phyloP scores from a whole-genome alignment of 1,140 invertebrate species.

The Chrysomallon squamiferum region DNA sequence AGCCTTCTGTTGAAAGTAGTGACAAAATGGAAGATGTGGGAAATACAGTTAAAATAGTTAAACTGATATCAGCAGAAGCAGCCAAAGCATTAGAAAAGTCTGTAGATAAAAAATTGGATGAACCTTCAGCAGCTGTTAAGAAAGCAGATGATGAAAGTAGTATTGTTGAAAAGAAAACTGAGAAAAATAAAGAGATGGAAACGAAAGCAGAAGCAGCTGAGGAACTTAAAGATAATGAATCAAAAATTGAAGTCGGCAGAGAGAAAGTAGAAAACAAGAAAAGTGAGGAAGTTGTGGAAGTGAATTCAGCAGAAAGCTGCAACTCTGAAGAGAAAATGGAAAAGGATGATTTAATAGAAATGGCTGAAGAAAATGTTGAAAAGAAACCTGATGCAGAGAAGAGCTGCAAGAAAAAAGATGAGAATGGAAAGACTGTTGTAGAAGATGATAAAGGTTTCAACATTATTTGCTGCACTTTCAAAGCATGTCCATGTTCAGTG shows the following conservation, averaged over 20 bases:
- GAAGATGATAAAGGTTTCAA: too few relatives aligned
- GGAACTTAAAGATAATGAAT: slow-evolving; percentile 1
- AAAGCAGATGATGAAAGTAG: background rate
- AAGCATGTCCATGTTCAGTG: too few relatives aligned
- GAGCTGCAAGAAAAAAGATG: background rate
- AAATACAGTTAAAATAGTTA: background rate
- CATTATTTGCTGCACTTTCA: too few relatives aligned
- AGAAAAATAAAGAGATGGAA: background rate
- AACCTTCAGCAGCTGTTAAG: background rate
- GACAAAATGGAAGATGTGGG: slow-evolving; percentile 12
- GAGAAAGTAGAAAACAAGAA: background rate
- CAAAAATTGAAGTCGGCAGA: background rate
- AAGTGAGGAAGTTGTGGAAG: background rate
- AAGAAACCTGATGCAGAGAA: background rate
- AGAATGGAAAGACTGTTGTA: background rate
- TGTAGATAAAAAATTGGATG: background rate
- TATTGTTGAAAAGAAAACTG: background rate
- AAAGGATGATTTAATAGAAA: background rate
- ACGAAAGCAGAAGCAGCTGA: background rate
- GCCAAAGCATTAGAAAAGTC: background rate
- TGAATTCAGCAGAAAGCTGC: background rate
- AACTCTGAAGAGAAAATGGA: background rate
- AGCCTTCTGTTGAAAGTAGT: slow-evolving; percentile 15
- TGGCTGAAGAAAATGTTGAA: background rate
- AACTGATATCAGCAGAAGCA: background rate